Evolutionary conservation across 23 tunicate genomes (phyloP).

Genomic region (Trididemnum clinides): DNA sequence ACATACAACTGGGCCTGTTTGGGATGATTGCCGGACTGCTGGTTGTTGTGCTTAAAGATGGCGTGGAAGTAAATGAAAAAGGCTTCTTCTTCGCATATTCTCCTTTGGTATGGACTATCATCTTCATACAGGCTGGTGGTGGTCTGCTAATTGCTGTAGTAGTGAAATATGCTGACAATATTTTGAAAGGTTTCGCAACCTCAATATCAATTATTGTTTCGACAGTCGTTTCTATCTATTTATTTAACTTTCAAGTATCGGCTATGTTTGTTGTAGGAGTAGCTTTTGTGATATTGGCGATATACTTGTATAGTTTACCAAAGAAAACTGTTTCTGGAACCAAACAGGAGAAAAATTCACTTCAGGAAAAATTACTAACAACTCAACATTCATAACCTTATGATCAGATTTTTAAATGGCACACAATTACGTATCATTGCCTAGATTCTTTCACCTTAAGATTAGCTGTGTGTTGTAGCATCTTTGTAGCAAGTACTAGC

Average conservation of each 20-base stretch:
- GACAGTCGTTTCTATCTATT: constrained; percentile 66
- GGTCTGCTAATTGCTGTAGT: constrained; percentile 94
- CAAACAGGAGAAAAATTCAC: too few relatives aligned
- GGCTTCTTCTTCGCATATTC: constrained; percentile 84
- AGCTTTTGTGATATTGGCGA: constrained; percentile 72
- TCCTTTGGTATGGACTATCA: constrained; percentile 61
- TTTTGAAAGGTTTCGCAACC: constrained; percentile 97
- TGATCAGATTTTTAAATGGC: too few relatives aligned
- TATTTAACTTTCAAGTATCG: constrained; percentile 66
- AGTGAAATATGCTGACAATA: constrained; percentile 92
- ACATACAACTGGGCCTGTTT: constrained; percentile 86
- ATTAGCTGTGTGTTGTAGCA: too few relatives aligned
- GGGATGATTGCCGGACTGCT: constrained; percentile 66
- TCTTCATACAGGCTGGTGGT: constrained; percentile 79
- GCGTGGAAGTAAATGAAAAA: constrained; percentile 63
- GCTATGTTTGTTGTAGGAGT: constrained; percentile 76
- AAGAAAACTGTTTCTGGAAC: too few relatives aligned
- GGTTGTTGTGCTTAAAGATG: constrained; percentile 75
- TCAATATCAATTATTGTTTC: constrained; percentile 92
- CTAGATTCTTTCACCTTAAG: too few relatives aligned
- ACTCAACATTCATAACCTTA: too few relatives aligned
- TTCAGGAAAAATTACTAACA: too few relatives aligned
- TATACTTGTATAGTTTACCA: constrained; percentile 85
- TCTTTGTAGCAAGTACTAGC: too few relatives aligned
- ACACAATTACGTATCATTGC: too few relatives aligned